A percentile compares a stretch with the other conserved stretches of the same genome.
Evolutionary conservation across 2,888 invertebrate genomes (phyloP).

Genomic region (Ptilodon capucinus): DNA sequence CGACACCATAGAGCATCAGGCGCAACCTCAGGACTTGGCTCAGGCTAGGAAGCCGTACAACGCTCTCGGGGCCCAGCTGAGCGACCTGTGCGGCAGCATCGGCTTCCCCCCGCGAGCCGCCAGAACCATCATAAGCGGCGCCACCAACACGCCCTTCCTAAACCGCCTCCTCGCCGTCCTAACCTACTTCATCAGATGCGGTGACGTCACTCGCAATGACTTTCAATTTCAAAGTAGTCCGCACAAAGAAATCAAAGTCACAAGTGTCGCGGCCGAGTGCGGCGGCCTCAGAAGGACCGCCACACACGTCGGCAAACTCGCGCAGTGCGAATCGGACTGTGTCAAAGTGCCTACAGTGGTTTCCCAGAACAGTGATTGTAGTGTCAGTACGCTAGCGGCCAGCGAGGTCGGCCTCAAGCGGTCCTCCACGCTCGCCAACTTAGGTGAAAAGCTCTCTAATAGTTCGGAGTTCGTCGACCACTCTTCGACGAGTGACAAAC

Average conservation of each 20-base stretch:
- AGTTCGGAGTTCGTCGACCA: constrained; percentile 45
- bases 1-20: constrained; percentile 56
- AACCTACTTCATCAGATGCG: constrained; percentile 94
- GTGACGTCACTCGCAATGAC: constrained; percentile 84
- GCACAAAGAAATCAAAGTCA: constrained; percentile 62
- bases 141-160: constrained; percentile 85
- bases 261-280: constrained; percentile 34
- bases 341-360: constrained; percentile 48
- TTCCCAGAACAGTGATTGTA: constrained; percentile 60
- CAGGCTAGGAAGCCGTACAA: constrained; percentile 85
- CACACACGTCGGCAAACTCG: constrained; percentile 35
- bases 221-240: constrained; percentile 55
- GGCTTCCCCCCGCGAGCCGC: constrained; percentile 90
- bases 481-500: constrained; percentile 39
- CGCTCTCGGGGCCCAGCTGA: constrained; percentile 94
- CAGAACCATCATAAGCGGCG: constrained; percentile 90
- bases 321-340: constrained; percentile 32
- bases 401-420: constrained; percentile 61
- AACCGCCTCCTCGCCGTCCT: constrained; percentile 89
- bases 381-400: constrained; percentile 56
- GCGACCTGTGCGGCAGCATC: constrained; percentile 92
- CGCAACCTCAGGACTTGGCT: constrained; percentile 47
- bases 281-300: constrained; percentile 35
- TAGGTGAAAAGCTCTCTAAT: constrained; percentile 69
- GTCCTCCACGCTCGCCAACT: constrained; percentile 61